phyloP scores from a whole-genome alignment of 2,113 vertebrate genomes.

The Mus spicilegus region DNA sequence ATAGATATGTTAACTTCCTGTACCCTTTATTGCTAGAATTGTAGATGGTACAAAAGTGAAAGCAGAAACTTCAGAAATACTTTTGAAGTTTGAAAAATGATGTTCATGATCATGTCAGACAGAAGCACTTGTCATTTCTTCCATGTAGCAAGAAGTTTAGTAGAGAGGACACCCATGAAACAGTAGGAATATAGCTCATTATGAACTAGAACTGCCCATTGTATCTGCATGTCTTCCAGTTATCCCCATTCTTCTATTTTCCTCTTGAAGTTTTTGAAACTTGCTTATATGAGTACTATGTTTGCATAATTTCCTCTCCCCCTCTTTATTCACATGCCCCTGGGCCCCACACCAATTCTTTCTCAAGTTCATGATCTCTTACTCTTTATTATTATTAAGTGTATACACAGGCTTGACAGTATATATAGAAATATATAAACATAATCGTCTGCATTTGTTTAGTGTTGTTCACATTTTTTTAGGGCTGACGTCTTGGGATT shows the following conservation, averaged over 20 bases:
- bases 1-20: not conserved
- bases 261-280: not conserved
- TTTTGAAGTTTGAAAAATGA: not conserved
- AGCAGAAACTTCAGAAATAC: not conserved
- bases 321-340: too few relatives aligned
- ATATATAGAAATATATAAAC: not conserved
- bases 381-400: not conserved
- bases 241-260: not conserved
- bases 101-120: not conserved
- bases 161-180: not conserved
- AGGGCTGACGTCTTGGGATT: not conserved
- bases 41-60: not conserved
- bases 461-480: not conserved
- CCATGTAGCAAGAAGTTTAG: not conserved
- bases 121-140: not conserved
- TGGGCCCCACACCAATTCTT: not conserved
- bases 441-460: not conserved
- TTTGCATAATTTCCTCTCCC: not conserved
- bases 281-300: not conserved
- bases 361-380: not conserved
- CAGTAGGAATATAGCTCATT: not conserved
- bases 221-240: not conserved
- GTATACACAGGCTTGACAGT: not conserved
- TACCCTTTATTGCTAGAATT: conserved; percentile 23
- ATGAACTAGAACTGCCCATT: not conserved